Base-by-base conservation (phyloP, 92 coral and sea anemone genomes). In the Porites cylindrica region DNA sequence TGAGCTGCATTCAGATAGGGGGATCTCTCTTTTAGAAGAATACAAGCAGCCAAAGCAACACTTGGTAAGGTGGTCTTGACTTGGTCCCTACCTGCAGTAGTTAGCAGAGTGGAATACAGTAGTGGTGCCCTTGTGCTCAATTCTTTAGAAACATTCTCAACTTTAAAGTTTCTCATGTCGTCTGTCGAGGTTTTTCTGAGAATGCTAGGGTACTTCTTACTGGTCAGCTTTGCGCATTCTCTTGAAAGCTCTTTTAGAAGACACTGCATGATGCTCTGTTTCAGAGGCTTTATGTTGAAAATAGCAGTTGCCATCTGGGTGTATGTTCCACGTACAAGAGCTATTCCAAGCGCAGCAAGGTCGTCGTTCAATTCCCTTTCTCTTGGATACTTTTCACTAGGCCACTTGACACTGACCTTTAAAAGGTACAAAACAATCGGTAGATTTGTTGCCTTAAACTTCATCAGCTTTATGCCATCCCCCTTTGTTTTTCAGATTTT, bases 251-350 rank as follows among this genome's bases (percentile, higher is more conserved):
- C 72, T 20, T 74, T n/a, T 24, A 11, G 51, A 69, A 51, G 80
- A 53, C 29, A 12, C 20, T 83, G 80, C 43, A 72, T 60, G 12
- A 83, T 72, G 87, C 72, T 65, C 8, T 7, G 58, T 72, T 79
- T 83, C 29, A 72, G 60, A 23, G 23, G 50, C 17, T 19, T 51
- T 8, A 80, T 54, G 8, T 83, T 64, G 20, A 83, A 69, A 11
- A 59, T 81, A 24, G 87, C 52, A 10, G 26, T 1, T 43, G 87
- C 80, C 76, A 83, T 72, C 56, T 81, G 72, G 56, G 72, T 83
- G 13, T 54, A 70, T 17, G 60, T 83, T 83, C 87, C 87, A 32
- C 87, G 72, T 72, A 71, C 87, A 53, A 83, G 23, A 24, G 80
- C 51, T 83, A 72, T 83, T 9, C 87, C 87, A 74, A 83, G 70